These are phyloP conservation scores for Acanthopagrus latus DNA, from an alignment of 2,797 vertebrate genomes.

Conservation along the genomic window DNA sequence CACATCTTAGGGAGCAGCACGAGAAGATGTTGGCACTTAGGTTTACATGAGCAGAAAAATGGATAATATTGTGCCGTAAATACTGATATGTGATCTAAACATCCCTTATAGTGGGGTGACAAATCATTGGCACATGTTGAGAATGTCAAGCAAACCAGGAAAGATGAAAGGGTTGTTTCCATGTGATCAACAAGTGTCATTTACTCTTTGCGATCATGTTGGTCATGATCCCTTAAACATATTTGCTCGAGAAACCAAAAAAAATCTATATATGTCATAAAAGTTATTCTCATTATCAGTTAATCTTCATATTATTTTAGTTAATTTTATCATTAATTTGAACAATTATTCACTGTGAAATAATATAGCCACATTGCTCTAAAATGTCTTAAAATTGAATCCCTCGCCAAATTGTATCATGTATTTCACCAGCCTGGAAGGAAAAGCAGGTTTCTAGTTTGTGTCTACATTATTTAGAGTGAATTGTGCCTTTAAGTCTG, in stretches of 20 bases:
- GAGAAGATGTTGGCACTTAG: constrained; percentile 24
- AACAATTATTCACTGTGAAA: too few relatives aligned
- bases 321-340: background rate
- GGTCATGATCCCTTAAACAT: background rate
- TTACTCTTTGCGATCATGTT: background rate
- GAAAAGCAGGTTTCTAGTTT: background rate
- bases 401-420: background rate
- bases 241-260: too few relatives aligned
- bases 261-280: too few relatives aligned
- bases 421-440: background rate
- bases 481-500: background rate
- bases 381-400: background rate
- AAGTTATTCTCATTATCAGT: background rate
- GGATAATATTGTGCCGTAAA: constrained; percentile 9
- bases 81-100: background rate
- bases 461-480: background rate
- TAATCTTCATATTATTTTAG: background rate
- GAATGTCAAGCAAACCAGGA: background rate
- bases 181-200: background rate
- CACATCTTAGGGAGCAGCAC: constrained; percentile 30
- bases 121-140: background rate
- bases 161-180: background rate
- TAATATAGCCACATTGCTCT: too few relatives aligned
- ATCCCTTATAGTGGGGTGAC: background rate
- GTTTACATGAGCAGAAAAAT: constrained; percentile 10